These are phyloP conservation scores for Brachyistius frenatus DNA, from an alignment of 2,113 vertebrate genomes.

Conservation along the genomic window DNA sequence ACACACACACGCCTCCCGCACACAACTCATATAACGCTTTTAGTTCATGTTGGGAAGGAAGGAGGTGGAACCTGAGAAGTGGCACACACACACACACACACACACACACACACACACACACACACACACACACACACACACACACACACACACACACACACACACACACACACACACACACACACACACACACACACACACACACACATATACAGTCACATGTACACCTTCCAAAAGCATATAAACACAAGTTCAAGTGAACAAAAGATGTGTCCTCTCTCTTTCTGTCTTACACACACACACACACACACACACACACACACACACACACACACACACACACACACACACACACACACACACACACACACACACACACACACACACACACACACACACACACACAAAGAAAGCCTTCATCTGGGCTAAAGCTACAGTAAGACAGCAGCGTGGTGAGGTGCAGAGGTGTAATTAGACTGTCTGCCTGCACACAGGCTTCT, in stretches of 20 bases:
- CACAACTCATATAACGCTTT: conserved; percentile 8
- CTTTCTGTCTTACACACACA: conserved; percentile 19
- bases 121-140: too few species aligned
- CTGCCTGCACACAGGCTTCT: conserved; percentile 66
- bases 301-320: conserved; percentile 32
- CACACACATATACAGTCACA: neutral
- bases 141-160: too few species aligned
- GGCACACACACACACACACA: neutral
- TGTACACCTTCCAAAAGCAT: conserved; percentile 16
- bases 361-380: neutral
- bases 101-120: too few species aligned
- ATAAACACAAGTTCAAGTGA: conserved; percentile 23
- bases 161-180: neutral
- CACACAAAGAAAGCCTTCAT: conserved; percentile 71
- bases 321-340: neutral
- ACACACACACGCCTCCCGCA: neutral
- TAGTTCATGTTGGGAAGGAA: conserved; percentile 15
- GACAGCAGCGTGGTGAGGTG: conserved; percentile 58
- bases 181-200: neutral
- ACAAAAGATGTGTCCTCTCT: conserved; percentile 30
- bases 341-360: neutral
- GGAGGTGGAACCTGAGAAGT: conserved; percentile 43
- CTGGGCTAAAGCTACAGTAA: conserved; percentile 58
- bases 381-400: neutral
- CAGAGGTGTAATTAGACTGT: conserved; percentile 78